Evolutionary conservation across 2,888 invertebrate species (phyloP).

Genomic region (Andrena praecox): DNA sequence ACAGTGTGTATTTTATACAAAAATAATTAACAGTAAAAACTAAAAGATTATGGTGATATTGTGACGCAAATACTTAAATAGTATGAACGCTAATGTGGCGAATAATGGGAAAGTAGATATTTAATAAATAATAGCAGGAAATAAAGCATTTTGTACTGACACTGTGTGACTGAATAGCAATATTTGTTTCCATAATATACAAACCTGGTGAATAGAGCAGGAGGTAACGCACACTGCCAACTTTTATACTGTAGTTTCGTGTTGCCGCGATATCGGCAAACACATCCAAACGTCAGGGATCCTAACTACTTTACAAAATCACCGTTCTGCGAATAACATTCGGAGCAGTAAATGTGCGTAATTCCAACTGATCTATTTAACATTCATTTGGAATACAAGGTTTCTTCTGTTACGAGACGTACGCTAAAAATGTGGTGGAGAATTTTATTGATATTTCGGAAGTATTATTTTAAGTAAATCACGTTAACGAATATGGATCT

Average conservation of each 20-base stretch:
- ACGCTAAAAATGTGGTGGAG: neutral
- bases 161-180: constrained; percentile 23
- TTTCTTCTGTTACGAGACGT: neutral
- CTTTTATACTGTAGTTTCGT: constrained; percentile 42
- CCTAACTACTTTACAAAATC: constrained; percentile 11
- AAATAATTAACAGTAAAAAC: constrained; percentile 30
- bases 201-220: constrained; percentile 10
- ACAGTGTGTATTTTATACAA: constrained; percentile 26
- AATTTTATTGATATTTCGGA: constrained; percentile 28
- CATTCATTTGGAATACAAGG: constrained; percentile 33
- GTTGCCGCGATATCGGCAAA: neutral
- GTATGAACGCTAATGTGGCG: constrained; percentile 10
- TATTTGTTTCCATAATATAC: constrained; percentile 9
- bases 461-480: constrained; percentile 46
- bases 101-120: constrained; percentile 21
- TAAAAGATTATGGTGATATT: constrained; percentile 21
- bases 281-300: constrained; percentile 11
- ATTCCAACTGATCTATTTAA: constrained; percentile 29
- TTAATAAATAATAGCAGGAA: constrained; percentile 28
- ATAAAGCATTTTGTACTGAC: constrained; percentile 35
- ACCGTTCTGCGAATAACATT: neutral
- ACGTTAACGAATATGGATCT: neutral
- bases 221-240: constrained; percentile 44
- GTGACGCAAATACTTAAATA: constrained; percentile 21
- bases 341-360: neutral